A percentile compares a stretch with the other conserved stretches of the same genome.
Conservation (phyloP, 92 coral and sea anemone species). For the Nematostella vectensis region DNA sequence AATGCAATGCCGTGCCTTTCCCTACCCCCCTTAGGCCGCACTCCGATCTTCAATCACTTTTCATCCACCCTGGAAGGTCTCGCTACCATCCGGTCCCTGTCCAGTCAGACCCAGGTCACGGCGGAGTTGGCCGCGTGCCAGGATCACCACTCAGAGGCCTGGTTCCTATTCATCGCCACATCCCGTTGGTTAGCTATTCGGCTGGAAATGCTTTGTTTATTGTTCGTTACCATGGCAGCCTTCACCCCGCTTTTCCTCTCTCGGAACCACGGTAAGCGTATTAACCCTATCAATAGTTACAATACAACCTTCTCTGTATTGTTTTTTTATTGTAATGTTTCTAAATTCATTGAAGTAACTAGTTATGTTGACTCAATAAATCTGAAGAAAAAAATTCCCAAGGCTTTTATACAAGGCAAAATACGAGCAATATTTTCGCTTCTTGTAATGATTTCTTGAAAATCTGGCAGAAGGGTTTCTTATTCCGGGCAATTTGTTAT, state of each 20-base stretch:
- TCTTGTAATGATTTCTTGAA: no score
- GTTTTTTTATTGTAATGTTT: not conserved
- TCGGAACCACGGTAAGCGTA: conserved; percentile 57
- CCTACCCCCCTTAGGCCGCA: conserved; percentile 51
- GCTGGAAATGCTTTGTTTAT: conserved; percentile 59
- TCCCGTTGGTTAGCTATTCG: conserved; percentile 86
- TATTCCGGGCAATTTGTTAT: no score
- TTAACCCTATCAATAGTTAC: not conserved
- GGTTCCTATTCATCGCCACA: conserved; percentile 60
- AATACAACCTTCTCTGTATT: no score
- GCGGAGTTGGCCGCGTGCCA: conserved; percentile 65
- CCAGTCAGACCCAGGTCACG: conserved; percentile 45
- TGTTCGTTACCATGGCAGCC: conserved; percentile 73
- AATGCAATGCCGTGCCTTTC: no score
- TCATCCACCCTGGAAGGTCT: conserved; percentile 78
- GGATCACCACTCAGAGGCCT: conserved; percentile 80
- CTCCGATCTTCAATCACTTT: conserved; percentile 75
- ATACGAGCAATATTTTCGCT: no score
- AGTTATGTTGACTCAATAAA: not conserved
- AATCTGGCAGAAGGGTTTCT: no score
- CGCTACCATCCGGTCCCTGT: conserved; percentile 67
- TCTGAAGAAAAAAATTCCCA: no score
- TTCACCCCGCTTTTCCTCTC: conserved; percentile 73
- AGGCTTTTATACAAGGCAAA: no score
- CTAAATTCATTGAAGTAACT: not conserved